Base-by-base conservation (phyloP, 2,888 invertebrate species). In the Platycheirus albimanus region DNA sequence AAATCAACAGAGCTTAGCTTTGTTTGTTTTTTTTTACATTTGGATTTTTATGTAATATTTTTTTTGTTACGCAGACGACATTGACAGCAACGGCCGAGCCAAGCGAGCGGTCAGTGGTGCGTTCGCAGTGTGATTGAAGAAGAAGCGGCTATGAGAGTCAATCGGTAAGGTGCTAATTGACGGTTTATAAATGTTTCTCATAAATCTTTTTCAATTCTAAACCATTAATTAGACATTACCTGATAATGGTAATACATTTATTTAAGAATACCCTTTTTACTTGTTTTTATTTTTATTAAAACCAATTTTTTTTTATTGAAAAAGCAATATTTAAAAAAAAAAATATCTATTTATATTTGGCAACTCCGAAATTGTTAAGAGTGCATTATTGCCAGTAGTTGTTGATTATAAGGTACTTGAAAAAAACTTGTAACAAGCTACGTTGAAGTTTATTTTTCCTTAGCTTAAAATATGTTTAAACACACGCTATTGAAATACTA, bases 61-160 rank as follows among this genome's bases (percentile, higher is more conserved):
- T 36, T n/a, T 52, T 15, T 64, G 67, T 74, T 69, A 74, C 83
- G 83, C 83, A 83, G 83, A 83, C 83, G 78, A 83, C 83, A 83
- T 83, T 78, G 83, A 83, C 83, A 83, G 67, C 83, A 83, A 83
- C 83, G 83, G 83, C 83, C 83, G 83, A 83, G 72, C 77, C 83
- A 83, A 83, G 83, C 83, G 83, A 83, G 83, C 83, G 83, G 83
- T 83, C 83, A 83, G 83, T 83, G 83, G 83, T 83, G 83, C 83
- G 74, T 77, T 83, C 78, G 72, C 83, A 83, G 83, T 74, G 83
- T 83, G 83, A 83, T 83, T 83, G 83, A 83, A 83, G 83, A 83
- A 83, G 83, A 83, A 83, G 83, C 72, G 83, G 83, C 83, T 78
- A 83, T 83, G 83, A 83, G 83, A 83, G 83, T 83, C 83, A 83